These are phyloP conservation scores for Scaptodrosophila latifasciaeformis DNA, from an alignment of 2,888 invertebrate species.

Conservation along the genomic window DNA sequence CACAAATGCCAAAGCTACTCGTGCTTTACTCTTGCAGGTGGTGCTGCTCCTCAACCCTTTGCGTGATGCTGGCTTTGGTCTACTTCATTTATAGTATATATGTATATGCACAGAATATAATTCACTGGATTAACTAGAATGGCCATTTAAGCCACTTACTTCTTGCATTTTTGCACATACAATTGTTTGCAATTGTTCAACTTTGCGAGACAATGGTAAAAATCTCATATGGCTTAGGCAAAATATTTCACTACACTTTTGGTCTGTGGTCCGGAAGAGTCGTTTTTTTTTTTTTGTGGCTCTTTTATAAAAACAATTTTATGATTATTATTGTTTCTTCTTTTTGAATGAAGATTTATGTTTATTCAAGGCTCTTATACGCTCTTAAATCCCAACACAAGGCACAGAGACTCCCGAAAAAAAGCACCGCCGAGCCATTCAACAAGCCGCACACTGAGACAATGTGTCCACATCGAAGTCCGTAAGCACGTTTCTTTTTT, in stretches of 20 bases:
- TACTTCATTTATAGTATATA: too few species aligned
- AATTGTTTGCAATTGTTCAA: constrained; percentile 60
- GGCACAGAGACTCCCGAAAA: neutral
- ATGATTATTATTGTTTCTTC: neutral
- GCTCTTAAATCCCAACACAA: neutral
- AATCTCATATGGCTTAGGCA: constrained; percentile 52
- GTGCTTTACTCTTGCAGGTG: constrained; percentile 12
- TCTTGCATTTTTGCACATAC: constrained; percentile 54
- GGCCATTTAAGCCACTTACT: constrained; percentile 55
- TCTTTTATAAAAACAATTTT: constrained; percentile 3
- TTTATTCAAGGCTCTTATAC: constrained; percentile 7
- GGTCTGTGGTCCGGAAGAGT: too few species aligned
- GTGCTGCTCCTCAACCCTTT: neutral
- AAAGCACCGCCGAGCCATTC: constrained; percentile 4
- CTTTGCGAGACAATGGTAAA: constrained; percentile 50
- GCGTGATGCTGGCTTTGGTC: neutral
- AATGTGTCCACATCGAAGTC: constrained; percentile 20
- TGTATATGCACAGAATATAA: constrained; percentile 25
- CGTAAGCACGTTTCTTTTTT: constrained; percentile 6
- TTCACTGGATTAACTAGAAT: constrained; percentile 47
- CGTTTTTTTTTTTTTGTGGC: constrained; percentile 5
- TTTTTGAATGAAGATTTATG: constrained; percentile 2
- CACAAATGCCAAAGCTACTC: constrained; percentile 23
- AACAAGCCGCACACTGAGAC: constrained; percentile 20
- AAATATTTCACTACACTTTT: neutral